These are phyloP conservation scores for Drosophila lacicola DNA, from an alignment of 2,888 invertebrate genomes.

Conservation along the genomic window DNA sequence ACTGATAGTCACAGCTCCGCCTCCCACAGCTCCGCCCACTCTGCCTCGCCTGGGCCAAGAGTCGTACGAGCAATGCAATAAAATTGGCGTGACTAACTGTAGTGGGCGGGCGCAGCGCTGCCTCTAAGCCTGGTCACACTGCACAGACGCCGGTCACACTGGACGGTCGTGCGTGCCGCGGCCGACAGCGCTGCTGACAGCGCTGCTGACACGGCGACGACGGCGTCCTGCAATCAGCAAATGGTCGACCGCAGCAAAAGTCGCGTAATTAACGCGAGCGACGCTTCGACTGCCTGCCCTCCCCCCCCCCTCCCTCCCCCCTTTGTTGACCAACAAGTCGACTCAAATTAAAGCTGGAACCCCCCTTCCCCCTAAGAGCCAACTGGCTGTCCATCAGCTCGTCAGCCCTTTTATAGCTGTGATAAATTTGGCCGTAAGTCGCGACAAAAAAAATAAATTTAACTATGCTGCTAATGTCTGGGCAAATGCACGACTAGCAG, in stretches of 20 bases:
- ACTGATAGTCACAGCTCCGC: conserved; percentile 60
- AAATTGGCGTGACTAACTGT: conserved; percentile 76
- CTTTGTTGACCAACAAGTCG: not conserved
- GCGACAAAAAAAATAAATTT: conserved; percentile 8
- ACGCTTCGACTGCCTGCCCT: conserved; percentile 15
- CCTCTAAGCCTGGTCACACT: conserved; percentile 9
- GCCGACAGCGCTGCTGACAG: conserved; percentile 46
- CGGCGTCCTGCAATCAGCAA: conserved; percentile 69
- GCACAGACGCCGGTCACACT: conserved; percentile 4
- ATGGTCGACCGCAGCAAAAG: conserved; percentile 77
- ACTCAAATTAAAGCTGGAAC: conserved; percentile 30
- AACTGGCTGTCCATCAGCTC: conserved; percentile 12
- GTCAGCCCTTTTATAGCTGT: conserved; percentile 38
- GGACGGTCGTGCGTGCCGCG: conserved; percentile 65
- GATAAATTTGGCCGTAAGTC: conserved; percentile 50
- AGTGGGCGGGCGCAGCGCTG: conserved; percentile 29
- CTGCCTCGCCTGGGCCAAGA: conserved; percentile 17
- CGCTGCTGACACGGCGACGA: conserved; percentile 35
- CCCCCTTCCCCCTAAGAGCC: not conserved
- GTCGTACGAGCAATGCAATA: conserved; percentile 68
- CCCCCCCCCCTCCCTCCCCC: not conserved
- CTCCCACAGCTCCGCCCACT: conserved; percentile 10
- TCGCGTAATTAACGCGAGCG: conserved; percentile 75
- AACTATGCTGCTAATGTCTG: not conserved
- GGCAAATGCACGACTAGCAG: not conserved